These are phyloP conservation scores for Ditylenchus dipsaci DNA, from an alignment of 1,140 invertebrate genomes.

Conservation along the genomic window DNA sequence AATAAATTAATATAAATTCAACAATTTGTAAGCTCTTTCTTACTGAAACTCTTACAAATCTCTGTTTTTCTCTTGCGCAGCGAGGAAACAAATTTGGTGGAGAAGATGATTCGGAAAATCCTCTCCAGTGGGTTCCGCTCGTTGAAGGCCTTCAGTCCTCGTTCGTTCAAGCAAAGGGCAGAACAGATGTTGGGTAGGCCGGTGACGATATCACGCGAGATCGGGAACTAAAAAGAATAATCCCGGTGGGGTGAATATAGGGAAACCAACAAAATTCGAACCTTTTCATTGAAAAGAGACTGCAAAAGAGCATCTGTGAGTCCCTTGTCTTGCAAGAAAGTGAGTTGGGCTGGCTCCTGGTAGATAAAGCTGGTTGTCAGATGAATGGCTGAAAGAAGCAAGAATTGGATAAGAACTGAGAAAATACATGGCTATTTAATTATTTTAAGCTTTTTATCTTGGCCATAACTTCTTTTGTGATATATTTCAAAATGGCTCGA, in stretches of 20 bases:
- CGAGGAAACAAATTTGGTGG: slow-evolving; percentile 44
- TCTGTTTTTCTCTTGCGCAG: slow-evolving; percentile 45
- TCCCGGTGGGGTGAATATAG: not conserved
- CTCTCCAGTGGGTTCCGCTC: slow-evolving; percentile 77
- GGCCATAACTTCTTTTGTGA: too few relatives aligned
- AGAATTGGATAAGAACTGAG: slow-evolving; percentile 16
- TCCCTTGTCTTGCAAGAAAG: slow-evolving; percentile 78
- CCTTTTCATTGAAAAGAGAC: slow-evolving; percentile 34
- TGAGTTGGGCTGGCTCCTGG: slow-evolving; percentile 81
- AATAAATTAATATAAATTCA: not conserved
- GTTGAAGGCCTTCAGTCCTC: slow-evolving; percentile 75
- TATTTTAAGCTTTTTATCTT: too few relatives aligned
- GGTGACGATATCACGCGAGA: slow-evolving; percentile 77
- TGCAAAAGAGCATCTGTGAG: slow-evolving; percentile 78
- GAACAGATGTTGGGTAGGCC: slow-evolving; percentile 85
- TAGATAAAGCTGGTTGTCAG: slow-evolving; percentile 87
- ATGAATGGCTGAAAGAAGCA: slow-evolving; percentile 70
- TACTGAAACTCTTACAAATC: slow-evolving; percentile 22
- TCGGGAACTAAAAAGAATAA: slow-evolving; percentile 64
- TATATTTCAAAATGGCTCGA: too few relatives aligned
- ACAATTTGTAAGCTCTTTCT: not conserved
- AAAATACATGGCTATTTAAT: too few relatives aligned
- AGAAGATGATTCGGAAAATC: slow-evolving; percentile 68
- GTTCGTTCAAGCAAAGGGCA: slow-evolving; percentile 77
- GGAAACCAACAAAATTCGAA: not conserved